Evolutionary conservation across 2,113 vertebrate species (phyloP).

Genomic region (Eolophus roseicapilla): DNA sequence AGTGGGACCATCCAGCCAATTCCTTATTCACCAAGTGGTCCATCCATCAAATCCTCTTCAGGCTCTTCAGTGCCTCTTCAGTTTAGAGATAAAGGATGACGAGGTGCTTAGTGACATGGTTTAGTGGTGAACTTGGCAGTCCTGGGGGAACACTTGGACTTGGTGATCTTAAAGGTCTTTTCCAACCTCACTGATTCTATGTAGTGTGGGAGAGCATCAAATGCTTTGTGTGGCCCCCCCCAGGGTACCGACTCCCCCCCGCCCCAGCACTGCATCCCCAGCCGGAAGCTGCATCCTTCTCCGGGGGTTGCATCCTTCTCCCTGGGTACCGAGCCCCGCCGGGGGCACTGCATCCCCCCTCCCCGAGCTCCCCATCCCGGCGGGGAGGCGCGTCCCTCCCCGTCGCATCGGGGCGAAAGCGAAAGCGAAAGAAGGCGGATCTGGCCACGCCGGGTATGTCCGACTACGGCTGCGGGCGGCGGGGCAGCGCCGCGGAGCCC

Average conservation of each 20-base stretch:
- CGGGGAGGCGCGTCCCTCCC: neutral
- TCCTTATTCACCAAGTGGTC: neutral
- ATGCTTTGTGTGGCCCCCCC: neutral
- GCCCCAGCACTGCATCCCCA: neutral
- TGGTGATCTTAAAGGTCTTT: neutral
- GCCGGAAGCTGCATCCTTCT: no score
- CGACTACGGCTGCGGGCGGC: neutral
- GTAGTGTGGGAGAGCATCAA: neutral
- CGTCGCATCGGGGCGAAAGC: neutral
- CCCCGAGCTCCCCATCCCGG: neutral
- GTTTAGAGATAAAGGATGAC: neutral
- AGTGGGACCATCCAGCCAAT: neutral
- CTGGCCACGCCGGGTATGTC: no score
- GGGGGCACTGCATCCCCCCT: fast-evolving
- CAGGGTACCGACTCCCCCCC: neutral
- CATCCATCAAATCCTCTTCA: neutral
- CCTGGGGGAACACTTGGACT: neutral
- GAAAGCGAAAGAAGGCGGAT: neutral
- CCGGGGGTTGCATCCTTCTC: neutral
- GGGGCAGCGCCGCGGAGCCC: neutral
- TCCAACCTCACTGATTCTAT: neutral
- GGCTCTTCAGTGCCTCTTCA: neutral
- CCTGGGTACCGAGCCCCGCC: fast-evolving
- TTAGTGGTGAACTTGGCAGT: neutral
- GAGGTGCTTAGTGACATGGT: neutral